These are phyloP conservation scores for Heteronetta atricapilla DNA, from an alignment of 2,113 vertebrate species.

Conservation along the genomic window DNA sequence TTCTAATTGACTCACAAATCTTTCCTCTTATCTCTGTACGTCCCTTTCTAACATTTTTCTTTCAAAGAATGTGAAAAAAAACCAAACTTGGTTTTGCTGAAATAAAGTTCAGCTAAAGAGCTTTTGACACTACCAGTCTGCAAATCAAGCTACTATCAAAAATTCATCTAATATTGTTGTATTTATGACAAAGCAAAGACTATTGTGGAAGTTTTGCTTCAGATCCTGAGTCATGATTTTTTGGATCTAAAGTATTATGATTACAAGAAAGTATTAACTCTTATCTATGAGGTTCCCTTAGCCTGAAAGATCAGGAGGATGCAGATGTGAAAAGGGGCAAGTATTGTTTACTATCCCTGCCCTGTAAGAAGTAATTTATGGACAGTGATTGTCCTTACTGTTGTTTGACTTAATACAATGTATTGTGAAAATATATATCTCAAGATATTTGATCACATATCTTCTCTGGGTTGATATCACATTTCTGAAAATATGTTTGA, in stretches of 20 bases:
- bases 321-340: background rate
- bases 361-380: no score
- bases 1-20: background rate
- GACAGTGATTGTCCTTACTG: background rate
- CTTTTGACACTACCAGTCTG: background rate
- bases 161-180: background rate
- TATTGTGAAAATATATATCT: background rate
- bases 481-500: background rate
- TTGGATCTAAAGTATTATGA: background rate
- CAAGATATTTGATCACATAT: background rate
- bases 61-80: background rate
- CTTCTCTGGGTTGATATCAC: background rate
- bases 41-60: background rate
- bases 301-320: background rate
- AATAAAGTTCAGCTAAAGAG: background rate
- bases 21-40: background rate
- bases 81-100: background rate
- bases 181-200: background rate
- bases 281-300: background rate
- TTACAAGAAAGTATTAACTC: background rate
- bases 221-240: background rate
- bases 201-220: background rate
- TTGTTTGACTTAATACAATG: background rate
- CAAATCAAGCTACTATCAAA: background rate
- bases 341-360: background rate